These are phyloP conservation scores for Sus scrofa DNA, from an alignment of 2,113 vertebrate genomes.

Conservation along the genomic window DNA sequence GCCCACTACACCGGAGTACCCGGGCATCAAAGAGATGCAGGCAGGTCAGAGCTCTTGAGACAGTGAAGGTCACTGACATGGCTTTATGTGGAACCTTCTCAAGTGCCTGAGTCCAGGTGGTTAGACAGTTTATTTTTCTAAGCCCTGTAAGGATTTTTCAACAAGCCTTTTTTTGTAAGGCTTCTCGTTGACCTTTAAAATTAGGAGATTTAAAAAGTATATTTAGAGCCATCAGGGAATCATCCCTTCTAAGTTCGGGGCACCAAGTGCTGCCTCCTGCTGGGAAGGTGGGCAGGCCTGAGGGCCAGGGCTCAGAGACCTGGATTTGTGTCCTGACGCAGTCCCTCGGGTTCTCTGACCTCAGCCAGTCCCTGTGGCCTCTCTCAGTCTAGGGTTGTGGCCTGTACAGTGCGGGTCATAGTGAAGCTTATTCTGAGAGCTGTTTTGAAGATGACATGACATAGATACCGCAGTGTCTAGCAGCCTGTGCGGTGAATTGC, in stretches of 20 bases:
- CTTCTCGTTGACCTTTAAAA: constrained; percentile 24
- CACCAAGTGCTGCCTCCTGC: not conserved
- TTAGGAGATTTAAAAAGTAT: not conserved
- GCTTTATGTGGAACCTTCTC: not conserved
- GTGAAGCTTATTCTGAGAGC: not conserved
- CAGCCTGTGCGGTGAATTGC: not conserved
- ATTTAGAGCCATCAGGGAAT: not conserved
- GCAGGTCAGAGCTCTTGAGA: not conserved
- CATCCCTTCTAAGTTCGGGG: not conserved
- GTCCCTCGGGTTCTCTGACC: not conserved
- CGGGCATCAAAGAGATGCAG: not conserved
- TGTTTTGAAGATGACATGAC: constrained; percentile 31
- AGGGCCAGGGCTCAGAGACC: not conserved
- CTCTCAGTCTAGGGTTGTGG: not conserved
- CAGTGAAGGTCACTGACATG: not conserved
- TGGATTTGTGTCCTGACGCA: not conserved
- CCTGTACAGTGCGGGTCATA: not conserved
- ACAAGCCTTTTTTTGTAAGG: not conserved
- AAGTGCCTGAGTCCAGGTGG: not conserved
- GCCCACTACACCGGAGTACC: not conserved
- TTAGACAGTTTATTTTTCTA: not conserved
- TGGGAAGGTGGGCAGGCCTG: not conserved
- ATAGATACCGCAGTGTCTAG: not conserved
- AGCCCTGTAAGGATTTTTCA: constrained; percentile 11
- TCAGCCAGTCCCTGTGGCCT: not conserved